Evolutionary conservation across 2,888 invertebrate genomes (phyloP).

Genomic region (Micoletzkya japonica): DNA sequence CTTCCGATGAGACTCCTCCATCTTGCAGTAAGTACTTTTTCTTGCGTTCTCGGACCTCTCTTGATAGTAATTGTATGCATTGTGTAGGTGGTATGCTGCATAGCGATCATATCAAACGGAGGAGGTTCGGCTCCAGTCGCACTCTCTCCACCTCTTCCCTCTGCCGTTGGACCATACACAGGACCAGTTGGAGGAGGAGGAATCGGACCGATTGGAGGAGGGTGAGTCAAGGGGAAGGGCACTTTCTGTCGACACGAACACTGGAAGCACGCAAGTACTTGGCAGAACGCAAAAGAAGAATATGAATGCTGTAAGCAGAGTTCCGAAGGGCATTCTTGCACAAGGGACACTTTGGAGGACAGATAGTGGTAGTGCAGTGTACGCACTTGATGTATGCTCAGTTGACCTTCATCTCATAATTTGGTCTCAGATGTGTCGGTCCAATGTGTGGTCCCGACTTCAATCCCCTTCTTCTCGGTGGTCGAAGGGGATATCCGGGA

Average conservation of each 20-base stretch:
- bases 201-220: conserved; percentile 11
- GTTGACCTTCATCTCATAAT: background rate
- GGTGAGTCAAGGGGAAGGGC: too few species aligned
- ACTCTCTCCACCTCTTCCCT: background rate
- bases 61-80: background rate
- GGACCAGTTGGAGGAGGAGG: conserved; percentile 5
- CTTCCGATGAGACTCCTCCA: background rate
- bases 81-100: background rate
- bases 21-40: background rate
- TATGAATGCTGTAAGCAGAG: too few species aligned
- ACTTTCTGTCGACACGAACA: too few species aligned
- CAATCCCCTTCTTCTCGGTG: conserved; percentile 48
- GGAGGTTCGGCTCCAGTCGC: conserved; percentile 10
- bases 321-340: too few species aligned
- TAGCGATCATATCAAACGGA: background rate
- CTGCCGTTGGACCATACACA: conserved; percentile 14
- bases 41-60: background rate
- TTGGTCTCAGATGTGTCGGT: conserved; percentile 20
- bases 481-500: conserved; percentile 53
- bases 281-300: too few species aligned
- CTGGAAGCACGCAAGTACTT: too few species aligned
- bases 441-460: conserved; percentile 41
- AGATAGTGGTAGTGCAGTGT: background rate
- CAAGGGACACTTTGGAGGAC: too few species aligned
- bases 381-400: background rate